phyloP scores from a whole-genome alignment of 2,113 vertebrate species.

The Hylia prasina region DNA sequence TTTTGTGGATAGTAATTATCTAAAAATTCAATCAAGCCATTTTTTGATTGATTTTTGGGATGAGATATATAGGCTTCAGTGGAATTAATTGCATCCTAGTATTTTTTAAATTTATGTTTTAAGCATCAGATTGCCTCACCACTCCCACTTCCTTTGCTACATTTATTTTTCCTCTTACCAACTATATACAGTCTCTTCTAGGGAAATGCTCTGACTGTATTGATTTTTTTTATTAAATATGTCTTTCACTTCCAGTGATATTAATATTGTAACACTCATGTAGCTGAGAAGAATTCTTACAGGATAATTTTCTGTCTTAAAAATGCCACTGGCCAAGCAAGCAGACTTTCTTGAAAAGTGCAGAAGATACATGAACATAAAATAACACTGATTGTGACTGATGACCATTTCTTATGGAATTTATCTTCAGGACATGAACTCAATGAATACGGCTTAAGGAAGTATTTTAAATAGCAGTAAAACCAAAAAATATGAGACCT shows the following conservation, averaged over 20 bases:
- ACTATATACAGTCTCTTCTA: not conserved
- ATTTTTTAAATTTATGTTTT: not conserved
- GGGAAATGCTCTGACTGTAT: not conserved
- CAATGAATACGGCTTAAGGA: not conserved
- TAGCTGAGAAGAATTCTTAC: not conserved
- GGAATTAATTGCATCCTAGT: not conserved
- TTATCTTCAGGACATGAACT: not conserved
- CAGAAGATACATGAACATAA: not conserved
- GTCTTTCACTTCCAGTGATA: not conserved
- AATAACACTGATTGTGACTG: not conserved
- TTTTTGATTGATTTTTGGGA: conserved; percentile 8
- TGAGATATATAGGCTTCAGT: not conserved
- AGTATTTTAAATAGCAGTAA: not conserved
- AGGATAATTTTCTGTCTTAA: not conserved
- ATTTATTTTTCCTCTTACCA: not conserved
- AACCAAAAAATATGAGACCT: not conserved
- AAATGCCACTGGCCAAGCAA: not conserved
- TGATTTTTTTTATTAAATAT: not conserved
- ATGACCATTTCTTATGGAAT: not conserved
- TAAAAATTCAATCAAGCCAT: conserved; percentile 3
- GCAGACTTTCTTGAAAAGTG: not conserved
- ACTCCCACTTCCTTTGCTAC: not conserved
- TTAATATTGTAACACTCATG: not conserved
- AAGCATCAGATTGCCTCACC: not conserved
- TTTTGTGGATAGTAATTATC: not conserved